Evolutionary conservation across 64 coral and sea anemone genomes (phyloP).

Genomic region (Platygyra sinensis): DNA sequence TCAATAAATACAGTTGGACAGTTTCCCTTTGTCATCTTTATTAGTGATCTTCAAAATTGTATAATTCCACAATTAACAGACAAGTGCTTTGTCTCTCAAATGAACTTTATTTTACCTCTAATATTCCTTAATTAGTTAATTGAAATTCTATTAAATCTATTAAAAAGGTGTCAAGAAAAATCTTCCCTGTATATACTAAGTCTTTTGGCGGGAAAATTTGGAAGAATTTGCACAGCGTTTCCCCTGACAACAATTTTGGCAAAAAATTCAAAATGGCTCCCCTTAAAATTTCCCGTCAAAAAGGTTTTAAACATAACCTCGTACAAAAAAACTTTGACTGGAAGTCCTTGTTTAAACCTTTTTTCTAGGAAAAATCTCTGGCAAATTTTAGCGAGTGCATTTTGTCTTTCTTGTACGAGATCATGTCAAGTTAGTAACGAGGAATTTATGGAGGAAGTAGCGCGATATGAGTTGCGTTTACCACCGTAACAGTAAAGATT

Average conservation of each 20-base stretch:
- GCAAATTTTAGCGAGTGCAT: background rate
- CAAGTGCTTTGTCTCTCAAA: background rate
- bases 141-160: no score
- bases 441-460: no score
- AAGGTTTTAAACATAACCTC: background rate
- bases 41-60: background rate
- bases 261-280: constrained; percentile 3
- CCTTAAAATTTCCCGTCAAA: background rate
- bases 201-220: constrained; percentile 5
- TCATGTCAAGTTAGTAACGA: background rate
- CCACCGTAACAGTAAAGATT: no score
- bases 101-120: no score
- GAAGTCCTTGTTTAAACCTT: background rate
- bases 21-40: background rate
- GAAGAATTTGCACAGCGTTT: background rate
- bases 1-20: background rate
- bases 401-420: background rate
- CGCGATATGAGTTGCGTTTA: no score
- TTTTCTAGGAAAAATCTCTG: background rate
- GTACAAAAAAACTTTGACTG: background rate
- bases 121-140: background rate
- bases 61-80: background rate
- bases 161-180: background rate
- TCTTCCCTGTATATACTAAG: background rate
- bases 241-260: background rate